Evolutionary conservation across 1,140 invertebrate species (phyloP).

Genomic region (Wiebesia pumilae): DNA sequence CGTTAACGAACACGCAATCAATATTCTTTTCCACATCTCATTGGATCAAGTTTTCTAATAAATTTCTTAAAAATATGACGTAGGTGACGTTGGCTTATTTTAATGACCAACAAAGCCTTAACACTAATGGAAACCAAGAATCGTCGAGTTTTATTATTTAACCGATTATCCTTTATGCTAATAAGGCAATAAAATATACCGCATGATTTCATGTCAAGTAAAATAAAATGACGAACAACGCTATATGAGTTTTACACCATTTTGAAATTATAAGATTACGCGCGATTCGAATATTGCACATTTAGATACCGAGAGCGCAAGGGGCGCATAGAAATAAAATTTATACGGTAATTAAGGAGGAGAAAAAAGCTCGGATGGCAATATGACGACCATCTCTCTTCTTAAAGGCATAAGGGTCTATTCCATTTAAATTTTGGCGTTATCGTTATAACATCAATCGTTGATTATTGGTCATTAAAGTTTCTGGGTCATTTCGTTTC

Average conservation of each 20-base stretch:
- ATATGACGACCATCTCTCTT: background rate
- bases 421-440: background rate
- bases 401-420: background rate
- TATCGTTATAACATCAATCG: background rate
- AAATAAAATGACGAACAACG: background rate
- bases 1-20: background rate
- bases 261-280: background rate
- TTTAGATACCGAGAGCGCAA: background rate
- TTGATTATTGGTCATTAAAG: background rate
- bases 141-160: background rate
- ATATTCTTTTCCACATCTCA: background rate
- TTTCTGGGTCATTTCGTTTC: background rate
- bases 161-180: slow-evolving; percentile 8
- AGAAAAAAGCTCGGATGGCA: background rate
- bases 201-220: background rate
- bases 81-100: background rate
- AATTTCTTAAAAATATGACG: background rate
- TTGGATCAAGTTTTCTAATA: background rate
- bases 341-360: background rate
- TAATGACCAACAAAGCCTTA: background rate
- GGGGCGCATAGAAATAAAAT: background rate
- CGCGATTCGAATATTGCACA: background rate
- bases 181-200: background rate
- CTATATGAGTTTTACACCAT: background rate
- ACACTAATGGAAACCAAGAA: background rate